Base-by-base conservation (phyloP, 2,113 vertebrate genomes). In the Paedocypris sp. region DNA sequence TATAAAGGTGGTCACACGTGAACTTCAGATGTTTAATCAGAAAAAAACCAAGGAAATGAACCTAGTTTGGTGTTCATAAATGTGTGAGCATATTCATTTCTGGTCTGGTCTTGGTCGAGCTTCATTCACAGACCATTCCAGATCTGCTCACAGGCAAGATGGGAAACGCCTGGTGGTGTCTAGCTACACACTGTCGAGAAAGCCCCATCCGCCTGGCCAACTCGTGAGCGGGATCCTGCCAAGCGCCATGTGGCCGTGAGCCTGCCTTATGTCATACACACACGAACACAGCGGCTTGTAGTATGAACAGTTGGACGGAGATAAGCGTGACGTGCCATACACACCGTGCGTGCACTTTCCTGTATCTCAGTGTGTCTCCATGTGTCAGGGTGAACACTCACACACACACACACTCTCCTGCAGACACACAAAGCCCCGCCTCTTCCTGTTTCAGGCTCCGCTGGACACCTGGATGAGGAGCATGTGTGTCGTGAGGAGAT, bases 101-200 rank as follows among this genome's bases (percentile, higher is more conserved):
- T 28, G 46, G 13, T 23, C 13, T 48, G 5, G 12, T 48, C 5
- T 45, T 26, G 22, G 29, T 60, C 57, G 50, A 62, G 62, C 35
- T 36, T 50, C 45, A 57, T 66, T 70, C 41, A 51, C 64, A 73
- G 68, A 73, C 46, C 62, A 62, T 3, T 47, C 71, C 74, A 69
- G 72, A 18, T n/a, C 16, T 42, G 67, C 57, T 71, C 57, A 56
- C 73, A 63, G 68, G 70, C 58, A 64, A 77, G 80, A 79, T 79
- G 76, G 69, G 66, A 75, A 60, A 77, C 77, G 69, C 75, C 73
- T 73, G 73, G 60, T 36, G 63, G 75, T 64, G 68, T 72, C 72
- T 78, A 69, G 69, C 78, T 77, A 77, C 62, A 47, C 58, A 47
- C 47, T 31, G 67, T 41, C 59, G 50, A 60, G 60, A 75, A 56